phyloP scores from a whole-genome alignment of 2,113 vertebrate genomes.

The Cnemophilus loriae region DNA sequence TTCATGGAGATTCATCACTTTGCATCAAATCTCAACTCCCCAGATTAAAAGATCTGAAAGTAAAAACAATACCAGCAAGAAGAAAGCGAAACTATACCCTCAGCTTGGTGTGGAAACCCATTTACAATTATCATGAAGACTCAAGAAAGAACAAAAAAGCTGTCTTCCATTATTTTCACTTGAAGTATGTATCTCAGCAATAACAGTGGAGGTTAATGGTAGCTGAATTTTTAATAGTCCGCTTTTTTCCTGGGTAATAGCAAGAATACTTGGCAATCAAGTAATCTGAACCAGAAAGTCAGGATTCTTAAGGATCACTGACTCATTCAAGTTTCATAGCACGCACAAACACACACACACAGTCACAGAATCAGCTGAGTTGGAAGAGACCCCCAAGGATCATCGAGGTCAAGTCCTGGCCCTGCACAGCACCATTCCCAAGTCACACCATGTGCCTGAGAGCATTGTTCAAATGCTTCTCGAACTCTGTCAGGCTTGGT shows the following conservation, averaged over 20 bases:
- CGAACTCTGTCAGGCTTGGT: not conserved
- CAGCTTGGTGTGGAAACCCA: not conserved
- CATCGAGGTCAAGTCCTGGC: not conserved
- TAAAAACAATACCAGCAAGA: not conserved
- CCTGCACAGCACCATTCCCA: not conserved
- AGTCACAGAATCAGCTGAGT: not conserved
- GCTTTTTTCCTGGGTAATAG: not conserved
- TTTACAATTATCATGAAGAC: not conserved
- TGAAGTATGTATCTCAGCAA: not conserved
- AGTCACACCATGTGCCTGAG: not conserved
- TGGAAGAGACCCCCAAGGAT: not conserved
- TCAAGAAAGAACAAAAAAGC: not conserved
- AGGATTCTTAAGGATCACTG: not conserved
- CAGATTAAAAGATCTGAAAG: not conserved
- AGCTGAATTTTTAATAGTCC: not conserved
- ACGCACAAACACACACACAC: not conserved
- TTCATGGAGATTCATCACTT: not conserved
- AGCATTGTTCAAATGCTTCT: accelerated
- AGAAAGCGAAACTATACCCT: not conserved
- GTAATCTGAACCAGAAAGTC: not conserved
- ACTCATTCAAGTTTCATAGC: not conserved
- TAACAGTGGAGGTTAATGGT: not conserved
- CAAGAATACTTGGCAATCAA: not conserved
- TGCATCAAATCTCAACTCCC: not conserved
- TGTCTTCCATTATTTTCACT: not conserved